A percentile compares a stretch with the other conserved stretches of the same genome.
phyloP scores from a whole-genome alignment of 1,140 invertebrate species.

The Araneus ventricosus region DNA sequence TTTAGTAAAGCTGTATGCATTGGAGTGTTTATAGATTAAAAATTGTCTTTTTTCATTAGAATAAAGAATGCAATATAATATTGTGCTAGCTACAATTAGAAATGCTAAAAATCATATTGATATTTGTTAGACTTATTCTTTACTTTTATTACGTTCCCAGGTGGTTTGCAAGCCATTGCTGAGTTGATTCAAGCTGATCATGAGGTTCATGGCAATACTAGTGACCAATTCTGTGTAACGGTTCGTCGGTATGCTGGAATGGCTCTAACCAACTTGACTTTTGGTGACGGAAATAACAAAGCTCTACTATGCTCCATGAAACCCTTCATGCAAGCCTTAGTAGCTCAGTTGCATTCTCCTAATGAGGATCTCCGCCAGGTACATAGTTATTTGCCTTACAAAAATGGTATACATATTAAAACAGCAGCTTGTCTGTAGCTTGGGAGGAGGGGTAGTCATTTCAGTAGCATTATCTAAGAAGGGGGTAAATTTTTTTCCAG shows the following conservation, averaged over 20 bases:
- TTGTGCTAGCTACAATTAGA: too few species aligned
- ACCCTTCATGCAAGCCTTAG: conserved; percentile 93
- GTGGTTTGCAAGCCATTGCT: conserved; percentile 94
- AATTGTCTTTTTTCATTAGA: too few species aligned
- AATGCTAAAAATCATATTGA: too few species aligned
- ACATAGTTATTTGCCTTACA: conserved; percentile 5
- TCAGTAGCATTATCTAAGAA: too few species aligned
- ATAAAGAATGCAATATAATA: too few species aligned
- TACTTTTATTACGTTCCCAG: conserved; percentile 74
- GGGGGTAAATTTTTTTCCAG: too few species aligned
- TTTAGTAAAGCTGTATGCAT: too few species aligned
- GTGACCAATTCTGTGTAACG: conserved; percentile 91
- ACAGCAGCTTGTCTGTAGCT: too few species aligned
- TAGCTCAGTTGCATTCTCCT: conserved; percentile 91
- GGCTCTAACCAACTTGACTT: conserved; percentile 97
- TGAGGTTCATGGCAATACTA: conserved; percentile 88
- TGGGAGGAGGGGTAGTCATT: too few species aligned
- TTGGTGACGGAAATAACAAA: conserved; percentile 97
- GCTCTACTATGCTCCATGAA: conserved; percentile 94
- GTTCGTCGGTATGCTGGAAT: conserved; percentile 95
- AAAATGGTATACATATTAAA: too few species aligned
- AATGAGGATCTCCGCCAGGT: conserved; percentile 95
- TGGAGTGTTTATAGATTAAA: too few species aligned
- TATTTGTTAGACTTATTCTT: not conserved
- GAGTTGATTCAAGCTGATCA: conserved; percentile 87